Conservation (phyloP, 1,140 invertebrate genomes). For the Conopomorpha cramerella region DNA sequence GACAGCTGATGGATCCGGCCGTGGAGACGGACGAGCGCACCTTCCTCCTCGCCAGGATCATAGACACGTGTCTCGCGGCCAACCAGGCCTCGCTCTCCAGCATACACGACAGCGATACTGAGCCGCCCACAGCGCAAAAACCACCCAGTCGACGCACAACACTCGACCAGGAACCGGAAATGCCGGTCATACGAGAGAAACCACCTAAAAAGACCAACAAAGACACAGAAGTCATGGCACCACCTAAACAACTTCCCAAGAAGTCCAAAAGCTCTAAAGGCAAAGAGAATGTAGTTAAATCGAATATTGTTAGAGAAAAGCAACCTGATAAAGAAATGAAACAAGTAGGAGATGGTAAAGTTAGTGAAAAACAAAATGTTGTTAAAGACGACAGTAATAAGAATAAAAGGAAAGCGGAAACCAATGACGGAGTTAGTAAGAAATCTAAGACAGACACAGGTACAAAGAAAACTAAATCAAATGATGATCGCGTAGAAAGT, state of each 20-base stretch:
- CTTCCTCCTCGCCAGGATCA: conserved; percentile 23
- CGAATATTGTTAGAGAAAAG: background rate
- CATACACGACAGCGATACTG: background rate
- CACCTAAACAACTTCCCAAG: conserved; percentile 31
- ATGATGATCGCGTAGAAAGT: too few species aligned
- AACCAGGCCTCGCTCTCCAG: conserved; percentile 6
- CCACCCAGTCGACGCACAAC: conserved; percentile 4
- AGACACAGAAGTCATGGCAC: conserved; percentile 30
- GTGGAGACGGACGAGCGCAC: conserved; percentile 30
- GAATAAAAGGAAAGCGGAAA: conserved; percentile 1
- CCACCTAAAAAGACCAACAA: conserved; percentile 9
- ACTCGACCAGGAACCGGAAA: conserved; percentile 13
- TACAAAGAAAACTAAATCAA: too few species aligned
- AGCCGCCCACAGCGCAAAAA: background rate
- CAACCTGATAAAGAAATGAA: background rate
- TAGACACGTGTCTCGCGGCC: conserved; percentile 23
- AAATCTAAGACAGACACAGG: too few species aligned
- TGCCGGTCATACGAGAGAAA: conserved; percentile 1
- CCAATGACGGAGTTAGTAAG: too few species aligned
- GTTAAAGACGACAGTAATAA: background rate
- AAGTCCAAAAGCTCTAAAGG: conserved; percentile 11
- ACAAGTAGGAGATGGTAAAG: background rate
- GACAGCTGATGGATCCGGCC: conserved; percentile 22
- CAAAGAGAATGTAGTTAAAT: background rate
- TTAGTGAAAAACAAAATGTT: conserved; percentile 5